Evolutionary conservation across 2,113 vertebrate species (phyloP).

Genomic region (Siniperca chuatsi): DNA sequence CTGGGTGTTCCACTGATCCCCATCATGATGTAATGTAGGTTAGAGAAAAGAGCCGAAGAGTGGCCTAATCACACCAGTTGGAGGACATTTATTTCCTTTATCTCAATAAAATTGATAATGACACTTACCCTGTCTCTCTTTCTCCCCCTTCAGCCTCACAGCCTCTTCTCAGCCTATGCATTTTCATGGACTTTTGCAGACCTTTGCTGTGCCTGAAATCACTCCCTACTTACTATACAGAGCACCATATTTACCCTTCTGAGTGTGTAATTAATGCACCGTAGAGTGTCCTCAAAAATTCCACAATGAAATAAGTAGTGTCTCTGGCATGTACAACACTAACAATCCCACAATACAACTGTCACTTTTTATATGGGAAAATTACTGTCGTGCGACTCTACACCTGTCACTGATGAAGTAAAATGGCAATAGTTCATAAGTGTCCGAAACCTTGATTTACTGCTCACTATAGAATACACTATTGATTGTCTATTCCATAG

Average conservation of each 20-base stretch:
- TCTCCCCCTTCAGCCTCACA: neutral
- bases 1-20: neutral
- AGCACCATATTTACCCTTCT: neutral
- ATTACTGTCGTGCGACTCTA: no score
- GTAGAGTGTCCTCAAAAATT: neutral
- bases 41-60: no score
- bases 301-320: neutral
- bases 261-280: neutral
- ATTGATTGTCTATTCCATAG: neutral
- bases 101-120: neutral
- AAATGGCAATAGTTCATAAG: no score
- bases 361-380: neutral
- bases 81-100: neutral
- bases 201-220: neutral
- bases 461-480: no score
- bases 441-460: no score
- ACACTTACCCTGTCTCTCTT: neutral
- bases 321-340: no score
- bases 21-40: neutral
- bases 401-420: no score
- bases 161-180: neutral
- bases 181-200: neutral
- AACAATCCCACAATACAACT: neutral
- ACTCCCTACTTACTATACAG: neutral
- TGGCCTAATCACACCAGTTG: neutral